phyloP scores from a whole-genome alignment of 2,888 invertebrate species.

The Hedya salicella region DNA sequence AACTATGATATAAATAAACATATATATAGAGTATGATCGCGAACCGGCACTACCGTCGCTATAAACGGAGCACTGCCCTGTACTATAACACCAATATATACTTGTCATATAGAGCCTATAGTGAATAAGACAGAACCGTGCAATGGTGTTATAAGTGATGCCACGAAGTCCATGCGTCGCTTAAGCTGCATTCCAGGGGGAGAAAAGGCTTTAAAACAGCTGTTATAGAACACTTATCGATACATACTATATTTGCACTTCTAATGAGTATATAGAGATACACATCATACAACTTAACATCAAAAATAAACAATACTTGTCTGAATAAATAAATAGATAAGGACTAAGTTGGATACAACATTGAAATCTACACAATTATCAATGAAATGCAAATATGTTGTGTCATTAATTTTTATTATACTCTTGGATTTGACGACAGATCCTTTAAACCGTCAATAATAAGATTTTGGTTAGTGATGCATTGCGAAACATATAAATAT shows the following conservation, averaged over 20 bases:
- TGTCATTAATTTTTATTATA: conserved; percentile 4
- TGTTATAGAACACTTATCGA: conserved; percentile 20
- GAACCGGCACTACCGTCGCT: conserved; percentile 10
- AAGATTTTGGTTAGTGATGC: neutral
- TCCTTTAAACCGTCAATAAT: conserved; percentile 2
- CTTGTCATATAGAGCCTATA: conserved; percentile 41
- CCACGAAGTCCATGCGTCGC: conserved; percentile 64
- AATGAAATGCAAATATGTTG: conserved; percentile 18
- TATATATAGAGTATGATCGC: conserved; percentile 20
- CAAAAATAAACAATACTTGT: neutral
- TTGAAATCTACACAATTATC: neutral
- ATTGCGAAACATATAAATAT: neutral
- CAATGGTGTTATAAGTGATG: conserved; percentile 56
- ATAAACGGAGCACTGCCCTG: conserved; percentile 16
- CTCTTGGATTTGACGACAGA: conserved; percentile 33
- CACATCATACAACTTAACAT: too few relatives aligned
- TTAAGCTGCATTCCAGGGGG: conserved; percentile 82
- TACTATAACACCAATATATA: conserved; percentile 37
- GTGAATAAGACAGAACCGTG: conserved; percentile 56
- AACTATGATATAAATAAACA: conserved; percentile 14
- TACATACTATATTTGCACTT: conserved; percentile 13
- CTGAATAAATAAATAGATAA: neutral
- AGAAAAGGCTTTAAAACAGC: conserved; percentile 46
- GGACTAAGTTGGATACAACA: too few relatives aligned
- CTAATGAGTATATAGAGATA: neutral